Conservation (phyloP, 2,797 vertebrate genomes). For the Amniataba percoides region DNA sequence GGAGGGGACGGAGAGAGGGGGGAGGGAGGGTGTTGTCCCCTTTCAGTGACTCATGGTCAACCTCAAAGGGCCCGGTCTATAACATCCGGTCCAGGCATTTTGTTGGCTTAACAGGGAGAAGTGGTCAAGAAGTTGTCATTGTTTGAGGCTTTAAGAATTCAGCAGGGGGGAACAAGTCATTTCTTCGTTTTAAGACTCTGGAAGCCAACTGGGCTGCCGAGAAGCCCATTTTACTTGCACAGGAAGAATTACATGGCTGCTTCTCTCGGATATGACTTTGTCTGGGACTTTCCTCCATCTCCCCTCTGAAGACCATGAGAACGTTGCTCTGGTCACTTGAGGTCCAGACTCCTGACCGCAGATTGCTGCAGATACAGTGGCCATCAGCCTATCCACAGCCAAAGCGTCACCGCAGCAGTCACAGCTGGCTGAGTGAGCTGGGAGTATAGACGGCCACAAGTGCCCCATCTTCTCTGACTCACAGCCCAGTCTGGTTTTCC, state of each 20-base stretch:
- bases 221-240: conserved; percentile 3
- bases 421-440: conserved; percentile 36
- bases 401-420: conserved; percentile 30
- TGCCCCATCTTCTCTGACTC: conserved; percentile 67
- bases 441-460: conserved; percentile 24
- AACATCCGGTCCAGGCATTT: conserved; percentile 61
- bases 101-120: conserved; percentile 53
- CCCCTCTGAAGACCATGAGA: conserved; percentile 29
- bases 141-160: conserved; percentile 31
- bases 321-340: conserved; percentile 42
- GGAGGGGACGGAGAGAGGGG: conserved; percentile 48
- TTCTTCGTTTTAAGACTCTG: conserved; percentile 13
- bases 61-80: conserved; percentile 67
- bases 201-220: not conserved
- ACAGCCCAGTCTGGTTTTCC: conserved; percentile 59
- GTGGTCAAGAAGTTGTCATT: conserved; percentile 45
- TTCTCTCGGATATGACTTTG: conserved; percentile 48
- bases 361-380: conserved; percentile 47
- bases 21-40: conserved; percentile 61
- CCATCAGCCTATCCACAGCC: conserved; percentile 37
- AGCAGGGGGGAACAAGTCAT: conserved; percentile 55
- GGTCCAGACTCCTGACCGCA: conserved; percentile 52
- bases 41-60: conserved; percentile 72
- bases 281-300: conserved; percentile 58
- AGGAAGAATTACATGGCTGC: conserved; percentile 38